A percentile compares a stretch with the other conserved stretches of the same genome.
Conservation (phyloP, 2,797 vertebrate genomes). For the Cirrhinus mrigala region DNA sequence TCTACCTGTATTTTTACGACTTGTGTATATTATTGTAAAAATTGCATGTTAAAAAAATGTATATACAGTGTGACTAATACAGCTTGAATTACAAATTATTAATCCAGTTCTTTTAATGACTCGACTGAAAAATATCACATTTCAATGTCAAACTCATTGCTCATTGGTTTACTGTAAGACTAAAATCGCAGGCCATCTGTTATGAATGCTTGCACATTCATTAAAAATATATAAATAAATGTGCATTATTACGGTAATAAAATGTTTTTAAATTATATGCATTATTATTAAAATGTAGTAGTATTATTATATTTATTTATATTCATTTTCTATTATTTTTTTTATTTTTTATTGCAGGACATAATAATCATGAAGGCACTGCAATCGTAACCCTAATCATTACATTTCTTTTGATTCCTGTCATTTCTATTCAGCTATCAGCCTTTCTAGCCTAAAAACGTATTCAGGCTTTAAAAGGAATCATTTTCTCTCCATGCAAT, state of each 20-base stretch:
- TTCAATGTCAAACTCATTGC: not conserved
- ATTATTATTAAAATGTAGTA: too few relatives aligned
- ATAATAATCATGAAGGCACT: not conserved
- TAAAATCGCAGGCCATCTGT: not conserved
- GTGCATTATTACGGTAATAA: too few relatives aligned
- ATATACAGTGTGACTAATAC: not conserved
- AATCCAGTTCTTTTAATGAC: not conserved
- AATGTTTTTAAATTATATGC: too few relatives aligned
- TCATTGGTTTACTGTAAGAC: not conserved
- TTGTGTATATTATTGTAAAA: not conserved
- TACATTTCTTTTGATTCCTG: not conserved
- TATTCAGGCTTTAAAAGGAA: constrained; percentile 18
- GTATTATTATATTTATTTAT: too few relatives aligned
- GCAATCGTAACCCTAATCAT: not conserved
- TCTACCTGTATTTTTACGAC: not conserved
- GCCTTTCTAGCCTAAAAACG: not conserved
- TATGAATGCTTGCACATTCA: not conserved
- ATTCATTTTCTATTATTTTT: too few relatives aligned
- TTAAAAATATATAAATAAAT: not conserved
- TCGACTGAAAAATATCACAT: not conserved
- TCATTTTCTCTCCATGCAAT: constrained; percentile 19
- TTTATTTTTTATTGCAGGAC: too few relatives aligned
- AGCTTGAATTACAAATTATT: not conserved
- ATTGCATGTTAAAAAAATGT: not conserved
- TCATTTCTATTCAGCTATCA: constrained; percentile 8